phyloP scores from a whole-genome alignment of 2,797 vertebrate genomes.

The Aeoliscus strigatus region DNA sequence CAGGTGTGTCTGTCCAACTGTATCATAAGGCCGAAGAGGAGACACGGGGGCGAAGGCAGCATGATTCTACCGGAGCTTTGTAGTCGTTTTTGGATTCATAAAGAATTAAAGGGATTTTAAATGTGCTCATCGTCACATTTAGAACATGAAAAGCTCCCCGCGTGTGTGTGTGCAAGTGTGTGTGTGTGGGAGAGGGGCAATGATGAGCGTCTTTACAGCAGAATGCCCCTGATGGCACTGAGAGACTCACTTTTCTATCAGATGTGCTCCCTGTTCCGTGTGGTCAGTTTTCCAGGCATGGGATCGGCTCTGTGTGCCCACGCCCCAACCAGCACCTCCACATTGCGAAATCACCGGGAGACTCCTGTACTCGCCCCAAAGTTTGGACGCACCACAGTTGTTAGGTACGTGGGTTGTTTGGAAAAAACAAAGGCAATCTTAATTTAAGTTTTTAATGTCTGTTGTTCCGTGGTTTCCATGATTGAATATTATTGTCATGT shows the following conservation, averaged over 20 bases:
- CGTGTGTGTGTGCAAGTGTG: slow-evolving; percentile 19
- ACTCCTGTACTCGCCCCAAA: slow-evolving; percentile 21
- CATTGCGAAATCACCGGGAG: slow-evolving; percentile 61
- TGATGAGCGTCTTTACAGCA: slow-evolving; percentile 62
- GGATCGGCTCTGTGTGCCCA: slow-evolving; percentile 44
- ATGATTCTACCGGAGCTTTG: slow-evolving; percentile 56
- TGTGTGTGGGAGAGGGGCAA: slow-evolving; percentile 34
- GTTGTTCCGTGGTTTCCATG: slow-evolving; percentile 65
- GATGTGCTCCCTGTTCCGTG: slow-evolving; percentile 35
- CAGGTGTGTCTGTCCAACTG: slow-evolving; percentile 43
- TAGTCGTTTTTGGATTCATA: slow-evolving; percentile 49
- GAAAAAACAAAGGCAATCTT: slow-evolving; percentile 61
- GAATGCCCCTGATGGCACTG: slow-evolving; percentile 33
- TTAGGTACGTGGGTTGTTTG: slow-evolving; percentile 43
- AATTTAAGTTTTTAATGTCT: slow-evolving; percentile 73
- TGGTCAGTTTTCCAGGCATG: slow-evolving; percentile 32
- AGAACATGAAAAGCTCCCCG: slow-evolving; percentile 45
- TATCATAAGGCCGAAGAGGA: slow-evolving; percentile 39
- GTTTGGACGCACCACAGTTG: no score
- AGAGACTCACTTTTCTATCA: slow-evolving; percentile 43
- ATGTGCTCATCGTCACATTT: slow-evolving; percentile 50
- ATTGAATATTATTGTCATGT: slow-evolving; percentile 68
- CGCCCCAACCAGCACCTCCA: slow-evolving; percentile 47
- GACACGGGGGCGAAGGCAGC: slow-evolving; percentile 40
- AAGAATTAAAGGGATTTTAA: slow-evolving; percentile 50